Conservation (phyloP, 2,113 vertebrate genomes). For the Equus quagga region DNA sequence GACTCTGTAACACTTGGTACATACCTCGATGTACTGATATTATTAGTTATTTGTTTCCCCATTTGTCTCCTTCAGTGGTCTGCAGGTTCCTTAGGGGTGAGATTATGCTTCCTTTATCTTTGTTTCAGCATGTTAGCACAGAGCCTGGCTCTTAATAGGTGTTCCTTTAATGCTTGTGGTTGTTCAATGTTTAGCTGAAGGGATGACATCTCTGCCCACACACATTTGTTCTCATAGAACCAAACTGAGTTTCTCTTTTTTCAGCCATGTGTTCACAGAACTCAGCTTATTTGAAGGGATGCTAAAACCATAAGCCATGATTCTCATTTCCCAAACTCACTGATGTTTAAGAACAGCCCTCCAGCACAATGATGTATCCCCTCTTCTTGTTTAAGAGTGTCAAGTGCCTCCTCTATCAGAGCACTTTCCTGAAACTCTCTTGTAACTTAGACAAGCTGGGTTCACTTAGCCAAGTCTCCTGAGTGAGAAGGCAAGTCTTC, state of each 20-base stretch:
- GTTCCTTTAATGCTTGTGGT: not conserved
- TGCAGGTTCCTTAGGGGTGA: not conserved
- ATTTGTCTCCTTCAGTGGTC: slow-evolving; percentile 37
- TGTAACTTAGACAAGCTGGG: not conserved
- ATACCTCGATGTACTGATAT: not conserved
- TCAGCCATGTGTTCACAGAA: slow-evolving; percentile 15
- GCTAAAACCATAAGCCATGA: not conserved
- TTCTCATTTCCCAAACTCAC: not conserved
- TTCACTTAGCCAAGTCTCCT: not conserved
- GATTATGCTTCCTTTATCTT: slow-evolving; percentile 39
- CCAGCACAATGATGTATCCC: not conserved
- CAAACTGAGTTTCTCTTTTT: slow-evolving; percentile 59
- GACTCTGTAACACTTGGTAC: not conserved
- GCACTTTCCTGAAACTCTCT: not conserved
- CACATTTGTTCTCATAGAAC: slow-evolving; percentile 67
- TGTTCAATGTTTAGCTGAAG: slow-evolving; percentile 49
- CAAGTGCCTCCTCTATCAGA: not conserved
- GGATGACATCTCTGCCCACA: slow-evolving; percentile 45
- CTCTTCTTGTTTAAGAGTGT: not conserved
- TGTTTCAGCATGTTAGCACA: slow-evolving; percentile 50
- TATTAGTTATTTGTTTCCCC: slow-evolving; percentile 52
- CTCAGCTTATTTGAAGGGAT: slow-evolving; percentile 15
- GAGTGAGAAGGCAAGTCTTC: not conserved
- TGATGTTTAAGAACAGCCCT: not conserved
- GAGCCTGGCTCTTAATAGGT: slow-evolving; percentile 39